A percentile compares a stretch with the other conserved stretches of the same genome.
These are phyloP conservation scores for Chironomus striatipennis DNA, from an alignment of 1,140 invertebrate species.

Conservation along the genomic window DNA sequence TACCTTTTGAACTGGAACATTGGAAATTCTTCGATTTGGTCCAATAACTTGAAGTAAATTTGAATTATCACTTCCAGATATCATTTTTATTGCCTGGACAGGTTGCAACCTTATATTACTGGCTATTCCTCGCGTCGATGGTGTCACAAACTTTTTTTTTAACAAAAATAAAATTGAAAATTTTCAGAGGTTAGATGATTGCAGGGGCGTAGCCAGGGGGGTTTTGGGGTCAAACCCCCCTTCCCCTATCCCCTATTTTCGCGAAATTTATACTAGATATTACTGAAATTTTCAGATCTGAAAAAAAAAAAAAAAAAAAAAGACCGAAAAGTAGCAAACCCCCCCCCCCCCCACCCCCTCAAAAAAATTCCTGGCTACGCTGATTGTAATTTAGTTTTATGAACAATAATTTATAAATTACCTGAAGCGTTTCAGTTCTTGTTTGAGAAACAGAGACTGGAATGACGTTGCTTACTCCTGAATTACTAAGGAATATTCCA, in stretches of 20 bases:
- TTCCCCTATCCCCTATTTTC: no score
- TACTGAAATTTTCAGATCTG: no score
- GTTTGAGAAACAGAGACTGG: slow-evolving; percentile 39
- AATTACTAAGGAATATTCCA: slow-evolving; percentile 36
- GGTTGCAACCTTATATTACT: neutral
- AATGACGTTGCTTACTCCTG: slow-evolving; percentile 38
- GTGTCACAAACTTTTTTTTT: slow-evolving; percentile 20
- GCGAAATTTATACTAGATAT: no score
- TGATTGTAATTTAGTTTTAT: no score
- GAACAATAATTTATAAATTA: slow-evolving; percentile 27
- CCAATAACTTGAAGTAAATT: neutral
- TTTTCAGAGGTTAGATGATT: no score
- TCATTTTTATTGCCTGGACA: neutral
- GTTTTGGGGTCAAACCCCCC: no score
- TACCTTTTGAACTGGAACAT: neutral
- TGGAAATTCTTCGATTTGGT: neutral
- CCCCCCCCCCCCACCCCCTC: no score
- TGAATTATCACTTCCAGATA: slow-evolving; percentile 11
- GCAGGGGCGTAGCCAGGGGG: no score
- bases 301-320: neutral
- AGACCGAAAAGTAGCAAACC: neutral
- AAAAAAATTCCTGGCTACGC: no score
- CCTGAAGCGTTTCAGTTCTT: slow-evolving; percentile 38
- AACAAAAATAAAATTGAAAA: no score
- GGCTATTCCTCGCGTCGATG: neutral